These are phyloP conservation scores for Uria lomvia DNA, from an alignment of 2,113 vertebrate genomes.

Conservation along the genomic window DNA sequence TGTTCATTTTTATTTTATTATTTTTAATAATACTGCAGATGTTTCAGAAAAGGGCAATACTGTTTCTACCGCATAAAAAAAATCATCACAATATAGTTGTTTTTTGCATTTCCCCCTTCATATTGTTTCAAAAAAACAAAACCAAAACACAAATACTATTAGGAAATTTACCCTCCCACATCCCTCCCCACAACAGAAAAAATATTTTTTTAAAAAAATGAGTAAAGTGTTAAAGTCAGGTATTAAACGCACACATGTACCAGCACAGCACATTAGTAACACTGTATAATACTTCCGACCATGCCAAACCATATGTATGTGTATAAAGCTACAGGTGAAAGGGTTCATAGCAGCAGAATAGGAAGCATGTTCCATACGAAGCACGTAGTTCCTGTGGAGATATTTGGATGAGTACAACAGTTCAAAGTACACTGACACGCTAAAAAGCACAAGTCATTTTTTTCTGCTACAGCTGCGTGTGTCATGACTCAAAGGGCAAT, in stretches of 20 bases:
- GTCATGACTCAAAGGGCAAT: background rate
- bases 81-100: constrained; percentile 64
- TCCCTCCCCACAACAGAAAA: constrained; percentile 43
- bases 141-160: constrained; percentile 54
- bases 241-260: constrained; percentile 69
- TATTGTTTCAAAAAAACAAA: constrained; percentile 36
- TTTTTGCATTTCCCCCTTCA: constrained; percentile 1
- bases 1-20: constrained; percentile 44
- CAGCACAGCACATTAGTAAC: constrained; percentile 70
- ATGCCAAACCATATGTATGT: constrained; percentile 66
- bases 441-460: background rate
- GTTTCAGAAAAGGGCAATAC: constrained; percentile 77
- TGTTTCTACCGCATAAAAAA: constrained; percentile 83
- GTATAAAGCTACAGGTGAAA: constrained; percentile 44
- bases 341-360: constrained; percentile 57
- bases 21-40: constrained; percentile 82
- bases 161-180: constrained; percentile 63
- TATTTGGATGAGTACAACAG: background rate
- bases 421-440: background rate
- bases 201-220: constrained; percentile 54
- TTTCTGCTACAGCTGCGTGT: background rate
- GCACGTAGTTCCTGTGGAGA: background rate
- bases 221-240: constrained; percentile 75
- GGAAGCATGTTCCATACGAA: background rate
- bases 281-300: constrained; percentile 58